Evolutionary conservation across 1,140 invertebrate species (phyloP).

Genomic region (Ctenoplectra terminalis): DNA sequence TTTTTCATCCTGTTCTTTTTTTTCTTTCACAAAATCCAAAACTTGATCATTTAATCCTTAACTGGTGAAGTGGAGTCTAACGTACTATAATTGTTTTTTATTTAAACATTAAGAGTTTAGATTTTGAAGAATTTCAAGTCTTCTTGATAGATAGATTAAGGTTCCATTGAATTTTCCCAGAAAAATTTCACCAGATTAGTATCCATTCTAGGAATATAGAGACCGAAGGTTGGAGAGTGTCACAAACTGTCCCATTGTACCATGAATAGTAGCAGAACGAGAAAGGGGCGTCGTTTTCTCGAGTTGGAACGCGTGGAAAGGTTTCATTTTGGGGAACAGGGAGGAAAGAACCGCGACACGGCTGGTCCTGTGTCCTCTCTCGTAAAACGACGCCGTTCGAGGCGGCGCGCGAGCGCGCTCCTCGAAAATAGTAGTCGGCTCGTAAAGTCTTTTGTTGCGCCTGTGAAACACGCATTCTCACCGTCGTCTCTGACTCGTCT

Average conservation of each 20-base stretch:
- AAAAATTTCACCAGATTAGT: background rate
- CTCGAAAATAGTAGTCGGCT: slow-evolving; percentile 59
- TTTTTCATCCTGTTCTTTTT: background rate
- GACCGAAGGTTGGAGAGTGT: slow-evolving; percentile 1
- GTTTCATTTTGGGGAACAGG: slow-evolving; percentile 10
- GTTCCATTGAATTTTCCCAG: too few relatives aligned
- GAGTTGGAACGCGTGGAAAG: background rate
- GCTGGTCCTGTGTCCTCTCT: slow-evolving; percentile 9
- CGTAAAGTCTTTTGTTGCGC: slow-evolving; percentile 58
- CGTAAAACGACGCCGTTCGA: slow-evolving; percentile 45
- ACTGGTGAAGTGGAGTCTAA: too few relatives aligned
- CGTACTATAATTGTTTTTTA: too few relatives aligned
- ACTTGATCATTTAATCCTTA: background rate
- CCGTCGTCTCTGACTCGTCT: slow-evolving; percentile 20
- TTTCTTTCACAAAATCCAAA: background rate
- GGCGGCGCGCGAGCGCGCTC: slow-evolving; percentile 31
- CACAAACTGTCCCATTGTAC: background rate
- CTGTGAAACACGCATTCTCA: slow-evolving; percentile 46
- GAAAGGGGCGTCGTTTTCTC: background rate
- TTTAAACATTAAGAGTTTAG: too few relatives aligned
- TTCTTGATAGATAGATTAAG: too few relatives aligned
- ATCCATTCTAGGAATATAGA: slow-evolving; percentile 2
- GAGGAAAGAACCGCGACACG: slow-evolving; percentile 5
- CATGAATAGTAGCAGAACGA: slow-evolving; percentile 15
- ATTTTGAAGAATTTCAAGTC: too few relatives aligned